Evolutionary conservation across 2,888 invertebrate genomes (phyloP).

Genomic region (Tetramorium bicarinatum): DNA sequence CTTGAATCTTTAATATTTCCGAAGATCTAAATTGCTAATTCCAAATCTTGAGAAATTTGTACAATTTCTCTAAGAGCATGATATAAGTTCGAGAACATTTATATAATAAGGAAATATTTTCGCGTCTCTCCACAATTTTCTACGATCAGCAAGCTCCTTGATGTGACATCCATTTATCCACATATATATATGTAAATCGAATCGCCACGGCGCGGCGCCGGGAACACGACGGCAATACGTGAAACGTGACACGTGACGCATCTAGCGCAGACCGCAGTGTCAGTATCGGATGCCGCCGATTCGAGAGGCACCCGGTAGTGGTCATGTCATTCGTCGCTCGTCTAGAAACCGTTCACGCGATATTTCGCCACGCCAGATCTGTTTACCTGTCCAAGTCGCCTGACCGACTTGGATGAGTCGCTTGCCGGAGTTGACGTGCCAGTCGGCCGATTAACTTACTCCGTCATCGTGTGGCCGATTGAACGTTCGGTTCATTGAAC

Average conservation of each 20-base stretch:
- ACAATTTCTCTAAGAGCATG: background rate
- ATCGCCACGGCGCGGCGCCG: background rate
- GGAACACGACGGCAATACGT: slow-evolving; percentile 5
- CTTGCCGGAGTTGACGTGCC: slow-evolving; percentile 46
- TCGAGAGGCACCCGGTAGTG: slow-evolving; percentile 42
- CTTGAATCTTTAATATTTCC: background rate
- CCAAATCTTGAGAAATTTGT: background rate
- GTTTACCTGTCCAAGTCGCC: slow-evolving; percentile 68
- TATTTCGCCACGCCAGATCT: slow-evolving; percentile 73
- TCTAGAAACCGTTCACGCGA: slow-evolving; percentile 83
- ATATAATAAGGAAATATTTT: background rate
- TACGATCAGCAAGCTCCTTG: background rate
- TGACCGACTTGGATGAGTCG: slow-evolving; percentile 71
- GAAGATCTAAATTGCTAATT: background rate
- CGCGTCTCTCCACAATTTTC: background rate
- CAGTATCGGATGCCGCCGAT: slow-evolving; percentile 34
- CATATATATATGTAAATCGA: slow-evolving; percentile 11
- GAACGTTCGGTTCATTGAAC: slow-evolving; percentile 51
- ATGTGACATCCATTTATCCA: background rate
- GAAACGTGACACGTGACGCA: slow-evolving; percentile 38
- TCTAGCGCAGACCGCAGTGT: slow-evolving; percentile 9
- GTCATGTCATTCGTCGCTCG: slow-evolving; percentile 69
- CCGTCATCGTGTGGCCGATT: slow-evolving; percentile 43
- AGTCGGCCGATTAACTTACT: slow-evolving; percentile 57
- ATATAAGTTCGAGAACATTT: slow-evolving; percentile 1